A percentile compares a stretch with the other conserved stretches of the same genome.
Evolutionary conservation across 2,888 invertebrate genomes (phyloP).

Genomic region (Campopleginae sp.): DNA sequence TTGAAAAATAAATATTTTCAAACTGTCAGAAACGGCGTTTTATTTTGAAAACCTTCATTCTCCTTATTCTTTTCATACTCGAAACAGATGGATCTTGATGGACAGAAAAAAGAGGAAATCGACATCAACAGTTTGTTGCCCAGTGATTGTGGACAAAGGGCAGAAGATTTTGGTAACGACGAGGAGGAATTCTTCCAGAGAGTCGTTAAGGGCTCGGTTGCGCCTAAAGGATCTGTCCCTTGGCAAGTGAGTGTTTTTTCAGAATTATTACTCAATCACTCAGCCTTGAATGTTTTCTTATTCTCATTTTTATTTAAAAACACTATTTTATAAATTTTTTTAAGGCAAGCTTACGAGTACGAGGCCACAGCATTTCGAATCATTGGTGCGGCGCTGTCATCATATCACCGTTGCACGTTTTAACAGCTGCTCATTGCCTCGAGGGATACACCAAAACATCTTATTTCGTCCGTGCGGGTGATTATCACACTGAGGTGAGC

Average conservation of each 20-base stretch:
- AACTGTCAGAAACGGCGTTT: conserved; percentile 37
- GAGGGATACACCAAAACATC: conserved; percentile 88
- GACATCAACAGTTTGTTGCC: conserved; percentile 80
- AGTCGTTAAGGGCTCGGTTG: conserved; percentile 87
- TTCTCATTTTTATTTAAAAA: neutral
- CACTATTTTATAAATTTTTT: conserved; percentile 12
- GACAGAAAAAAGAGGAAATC: conserved; percentile 64
- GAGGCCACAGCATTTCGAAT: conserved; percentile 86
- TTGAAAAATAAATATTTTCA: conserved; percentile 24
- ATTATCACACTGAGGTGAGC: conserved; percentile 89
- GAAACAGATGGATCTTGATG: conserved; percentile 60
- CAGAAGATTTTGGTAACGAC: conserved; percentile 83
- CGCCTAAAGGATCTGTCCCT: conserved; percentile 89
- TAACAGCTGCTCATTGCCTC: conserved; percentile 91
- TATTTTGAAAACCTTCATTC: conserved; percentile 69
- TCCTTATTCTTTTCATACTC: conserved; percentile 59
- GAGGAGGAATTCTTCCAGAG: conserved; percentile 85
- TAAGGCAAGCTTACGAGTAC: conserved; percentile 88
- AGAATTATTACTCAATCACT: neutral
- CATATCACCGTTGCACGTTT: conserved; percentile 87
- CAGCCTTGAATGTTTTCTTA: neutral
- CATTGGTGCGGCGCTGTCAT: conserved; percentile 92
- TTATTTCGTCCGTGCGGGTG: conserved; percentile 90
- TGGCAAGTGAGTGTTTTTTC: conserved; percentile 87
- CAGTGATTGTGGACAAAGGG: conserved; percentile 85